Evolutionary conservation across 2,888 invertebrate genomes (phyloP), one percentile per base, ranked within the genome.

Genomic region (Orthonevra nobilis): DNA sequence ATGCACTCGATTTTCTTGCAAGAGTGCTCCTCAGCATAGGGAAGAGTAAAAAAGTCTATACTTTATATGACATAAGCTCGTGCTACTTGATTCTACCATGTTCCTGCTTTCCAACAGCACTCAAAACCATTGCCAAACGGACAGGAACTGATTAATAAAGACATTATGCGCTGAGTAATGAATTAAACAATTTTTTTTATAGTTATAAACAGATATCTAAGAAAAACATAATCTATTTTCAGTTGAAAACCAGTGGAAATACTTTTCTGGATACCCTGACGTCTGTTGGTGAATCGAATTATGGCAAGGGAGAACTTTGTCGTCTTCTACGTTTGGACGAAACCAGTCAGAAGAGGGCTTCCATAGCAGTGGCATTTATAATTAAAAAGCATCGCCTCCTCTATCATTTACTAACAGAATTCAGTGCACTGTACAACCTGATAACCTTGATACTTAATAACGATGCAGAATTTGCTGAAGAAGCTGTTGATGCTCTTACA

Each of bases 211-310:
- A 4, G 9, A n/a, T 28, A 34, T 14, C 30, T n/a, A 26, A 2
- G 28, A 6, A 10, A 15, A 6, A 14, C 15, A 10, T 6, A 36
- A 14, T 17, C 10, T 15, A 12, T 15, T 75, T 81, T 3, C 38
- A 89, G 89, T 84, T 86, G 52, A 85, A 85, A 56, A 82, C 82
- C 17, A 86, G 86, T 46, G 87, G 86, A 3, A 84, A 84, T 61
- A 85, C 83, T 3, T 86, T 89, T 30, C 61, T 89, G 9, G 86
- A 87, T 40, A 86, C 85, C 0, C 83, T 89, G 1, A 86, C 86
- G n/a, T 85, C 84, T 48, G 88, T 89, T 0, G 89, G 86, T 0
- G 88, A 89, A 82, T 87, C 87, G 0, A 87, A 89, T 52, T 89
- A 89, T 54, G 89, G 89, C 46, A 86, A 87, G 69, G 89, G 88